Base-by-base conservation (phyloP, 2,888 invertebrate genomes). In the Amiota mariae region DNA sequence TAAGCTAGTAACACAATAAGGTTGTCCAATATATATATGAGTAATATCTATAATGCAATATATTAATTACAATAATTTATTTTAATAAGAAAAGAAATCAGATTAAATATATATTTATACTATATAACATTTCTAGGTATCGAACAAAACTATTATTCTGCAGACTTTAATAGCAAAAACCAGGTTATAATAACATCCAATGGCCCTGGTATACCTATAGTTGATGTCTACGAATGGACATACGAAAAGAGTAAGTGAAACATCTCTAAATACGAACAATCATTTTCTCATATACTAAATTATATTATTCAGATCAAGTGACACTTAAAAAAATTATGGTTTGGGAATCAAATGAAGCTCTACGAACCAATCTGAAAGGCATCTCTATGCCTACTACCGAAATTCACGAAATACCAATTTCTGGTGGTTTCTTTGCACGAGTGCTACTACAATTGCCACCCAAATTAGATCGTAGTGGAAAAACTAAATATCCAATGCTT, bases 151-250 rank as follows among this genome's bases (percentile, higher is more conserved):
- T 90, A 89, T 70, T 90, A 86, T 66, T 87, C 91, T 10, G 95
- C 93, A 0, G 91, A 91, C 49, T 92, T 96, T 85, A 96, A 95
- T 88, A 92, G 92, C 73, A 93, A 92, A 24, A 92, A 93, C 15
- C 92, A 93, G 87, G 93, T 95, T 80, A 92, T 94, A 11, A 91
- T 97, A 76, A 94, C 93, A 75, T 97, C 98, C 82, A 92, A 93
- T 64, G 98, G 98, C 0, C 98, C 98, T 0, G 93, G 92, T 72
- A 92, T 97, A 46, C 98, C 98, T 0, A 93, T 94, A 88, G 91
- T 93, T 66, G 91, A 91, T 57, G 90, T 96, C 73, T 94, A 93
- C 85, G 84, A 87, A 63, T 89, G 89, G 87, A 78, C 79, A 8
- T 84, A 83, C 70, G 74, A 76, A 2, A 85, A 82, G 61, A 86